Conservation (phyloP, 1,140 invertebrate genomes). For the Coelopa frigida region DNA sequence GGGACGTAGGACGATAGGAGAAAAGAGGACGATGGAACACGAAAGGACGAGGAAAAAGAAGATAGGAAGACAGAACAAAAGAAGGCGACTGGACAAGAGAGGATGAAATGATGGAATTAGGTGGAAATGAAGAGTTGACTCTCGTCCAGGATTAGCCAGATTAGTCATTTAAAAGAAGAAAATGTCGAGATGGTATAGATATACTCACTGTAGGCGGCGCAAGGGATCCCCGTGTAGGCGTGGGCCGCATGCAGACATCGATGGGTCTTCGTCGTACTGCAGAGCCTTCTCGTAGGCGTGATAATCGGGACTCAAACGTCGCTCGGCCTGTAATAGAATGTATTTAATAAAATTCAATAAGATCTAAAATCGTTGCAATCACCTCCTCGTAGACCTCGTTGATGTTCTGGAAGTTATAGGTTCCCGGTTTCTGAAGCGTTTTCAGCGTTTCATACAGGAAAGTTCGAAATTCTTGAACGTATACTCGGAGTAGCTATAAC, state of each 20-base stretch:
- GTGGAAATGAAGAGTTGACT: too few species aligned
- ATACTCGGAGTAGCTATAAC: slow-evolving; percentile 63
- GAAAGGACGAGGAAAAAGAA: too few species aligned
- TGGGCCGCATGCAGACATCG: slow-evolving; percentile 82
- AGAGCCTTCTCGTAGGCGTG: slow-evolving; percentile 48
- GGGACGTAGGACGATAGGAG: too few species aligned
- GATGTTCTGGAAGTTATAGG: slow-evolving; percentile 46
- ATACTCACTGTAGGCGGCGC: slow-evolving; percentile 72
- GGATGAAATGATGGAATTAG: too few species aligned
- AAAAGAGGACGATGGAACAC: too few species aligned
- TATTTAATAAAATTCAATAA: background rate
- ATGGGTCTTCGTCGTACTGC: slow-evolving; percentile 70
- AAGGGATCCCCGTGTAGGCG: slow-evolving; percentile 82
- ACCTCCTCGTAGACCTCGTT: slow-evolving; percentile 47
- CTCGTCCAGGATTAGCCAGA: too few species aligned
- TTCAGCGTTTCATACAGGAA: slow-evolving; percentile 85
- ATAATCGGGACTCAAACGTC: slow-evolving; percentile 50
- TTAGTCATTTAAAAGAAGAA: too few species aligned
- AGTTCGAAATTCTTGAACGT: slow-evolving; percentile 84
- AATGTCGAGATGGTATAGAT: too few species aligned
- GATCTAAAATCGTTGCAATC: background rate
- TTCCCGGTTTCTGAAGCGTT: slow-evolving; percentile 63
- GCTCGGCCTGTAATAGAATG: slow-evolving; percentile 36
- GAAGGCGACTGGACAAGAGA: too few species aligned
- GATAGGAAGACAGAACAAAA: too few species aligned